phyloP scores from a whole-genome alignment of 2,797 vertebrate genomes.

The Dallia pectoralis region DNA sequence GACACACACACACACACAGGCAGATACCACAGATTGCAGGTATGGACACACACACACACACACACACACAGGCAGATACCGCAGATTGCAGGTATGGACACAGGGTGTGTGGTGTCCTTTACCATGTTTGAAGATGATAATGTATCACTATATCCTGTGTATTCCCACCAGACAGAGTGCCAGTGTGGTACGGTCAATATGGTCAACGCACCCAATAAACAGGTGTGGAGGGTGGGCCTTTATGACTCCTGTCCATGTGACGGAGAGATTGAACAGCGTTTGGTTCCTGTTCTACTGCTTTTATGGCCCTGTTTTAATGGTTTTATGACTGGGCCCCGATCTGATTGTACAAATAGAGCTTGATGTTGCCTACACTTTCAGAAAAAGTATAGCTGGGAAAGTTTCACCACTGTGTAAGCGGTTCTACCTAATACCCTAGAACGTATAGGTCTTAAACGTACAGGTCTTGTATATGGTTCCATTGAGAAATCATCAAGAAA shows the following conservation, averaged over 20 bases:
- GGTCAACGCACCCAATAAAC: no score
- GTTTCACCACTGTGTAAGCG: no score
- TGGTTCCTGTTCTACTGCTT: slow-evolving; percentile 42
- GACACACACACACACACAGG: no score
- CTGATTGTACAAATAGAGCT: neutral
- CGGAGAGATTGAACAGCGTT: neutral
- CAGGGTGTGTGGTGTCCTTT: neutral
- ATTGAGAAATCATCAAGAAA: no score
- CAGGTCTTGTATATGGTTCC: no score
- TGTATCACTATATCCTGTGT: neutral
- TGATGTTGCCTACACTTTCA: neutral
- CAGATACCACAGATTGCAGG: neutral
- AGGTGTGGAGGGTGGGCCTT: slow-evolving; percentile 18
- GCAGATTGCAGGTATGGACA: neutral
- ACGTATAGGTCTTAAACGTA: no score
- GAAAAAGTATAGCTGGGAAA: no score
- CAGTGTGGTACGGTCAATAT: rapidly evolving
- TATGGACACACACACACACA: no score
- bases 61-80: neutral
- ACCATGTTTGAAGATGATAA: neutral
- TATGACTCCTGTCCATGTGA: slow-evolving; percentile 45
- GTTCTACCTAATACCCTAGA: no score
- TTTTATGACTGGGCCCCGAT: neutral
- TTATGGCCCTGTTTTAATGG: slow-evolving; percentile 27
- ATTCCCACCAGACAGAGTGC: neutral